phyloP scores from a whole-genome alignment of 1,140 invertebrate genomes.

The Penaeus japonicus region DNA sequence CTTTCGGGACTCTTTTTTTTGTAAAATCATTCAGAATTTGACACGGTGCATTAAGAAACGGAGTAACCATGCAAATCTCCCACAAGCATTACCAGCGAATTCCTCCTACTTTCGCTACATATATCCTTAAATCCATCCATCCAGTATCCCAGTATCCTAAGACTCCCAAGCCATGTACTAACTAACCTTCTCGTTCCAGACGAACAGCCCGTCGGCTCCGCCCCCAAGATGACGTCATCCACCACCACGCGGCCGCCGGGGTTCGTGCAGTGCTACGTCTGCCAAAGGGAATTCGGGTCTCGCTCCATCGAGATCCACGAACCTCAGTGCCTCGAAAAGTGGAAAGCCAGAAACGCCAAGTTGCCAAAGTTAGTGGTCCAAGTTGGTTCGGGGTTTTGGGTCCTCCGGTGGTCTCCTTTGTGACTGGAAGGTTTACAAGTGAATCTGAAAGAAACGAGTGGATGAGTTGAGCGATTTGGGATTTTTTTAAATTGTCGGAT shows the following conservation, averaged over 20 bases:
- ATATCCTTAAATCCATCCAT: background rate
- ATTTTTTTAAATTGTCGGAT: background rate
- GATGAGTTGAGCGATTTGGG: background rate
- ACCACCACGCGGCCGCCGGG: constrained; percentile 42
- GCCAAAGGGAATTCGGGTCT: constrained; percentile 77
- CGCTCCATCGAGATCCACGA: constrained; percentile 79
- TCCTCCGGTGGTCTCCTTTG: background rate
- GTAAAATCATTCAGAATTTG: background rate
- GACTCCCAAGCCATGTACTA: background rate
- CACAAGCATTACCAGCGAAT: no score
- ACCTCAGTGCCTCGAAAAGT: constrained; percentile 79
- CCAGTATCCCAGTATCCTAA: background rate
- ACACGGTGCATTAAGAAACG: background rate
- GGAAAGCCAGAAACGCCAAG: constrained; percentile 68
- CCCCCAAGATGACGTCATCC: constrained; percentile 27
- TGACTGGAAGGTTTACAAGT: background rate
- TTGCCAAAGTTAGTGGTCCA: constrained; percentile 49
- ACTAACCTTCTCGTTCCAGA: constrained; percentile 14
- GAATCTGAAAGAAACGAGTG: background rate
- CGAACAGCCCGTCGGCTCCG: constrained; percentile 27
- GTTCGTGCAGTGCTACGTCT: constrained; percentile 76
- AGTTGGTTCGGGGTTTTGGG: background rate
- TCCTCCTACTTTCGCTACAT: background rate
- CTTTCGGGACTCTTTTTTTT: no score
- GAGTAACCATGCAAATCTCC: no score